Conservation (phyloP, 2,888 invertebrate genomes). For the Andrena praecox region DNA sequence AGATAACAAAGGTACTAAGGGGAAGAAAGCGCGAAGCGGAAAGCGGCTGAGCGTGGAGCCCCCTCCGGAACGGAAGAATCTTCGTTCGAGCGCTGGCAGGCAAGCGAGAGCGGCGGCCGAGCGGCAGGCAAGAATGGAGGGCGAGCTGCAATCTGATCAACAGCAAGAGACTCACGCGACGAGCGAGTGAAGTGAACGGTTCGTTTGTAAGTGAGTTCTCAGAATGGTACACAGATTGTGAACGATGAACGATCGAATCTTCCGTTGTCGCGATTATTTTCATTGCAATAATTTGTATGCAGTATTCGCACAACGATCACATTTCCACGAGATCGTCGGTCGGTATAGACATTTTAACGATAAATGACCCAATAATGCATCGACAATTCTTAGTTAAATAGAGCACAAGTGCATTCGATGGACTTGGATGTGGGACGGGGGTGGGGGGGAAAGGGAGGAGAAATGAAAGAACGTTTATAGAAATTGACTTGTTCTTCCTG, state of each 20-base stretch:
- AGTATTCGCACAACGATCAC: constrained; percentile 64
- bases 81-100: constrained; percentile 91
- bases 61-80: constrained; percentile 87
- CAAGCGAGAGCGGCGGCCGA: constrained; percentile 87
- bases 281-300: constrained; percentile 54
- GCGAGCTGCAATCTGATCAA: constrained; percentile 87
- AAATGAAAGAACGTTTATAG: constrained; percentile 47
- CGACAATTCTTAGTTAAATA: constrained; percentile 46
- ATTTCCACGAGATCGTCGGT: constrained; percentile 50
- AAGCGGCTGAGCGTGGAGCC: constrained; percentile 86
- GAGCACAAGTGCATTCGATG: constrained; percentile 64
- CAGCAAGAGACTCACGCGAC: constrained; percentile 81
- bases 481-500: constrained; percentile 56
- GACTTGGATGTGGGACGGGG: constrained; percentile 32
- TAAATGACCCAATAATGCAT: constrained; percentile 36
- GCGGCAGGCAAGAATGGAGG: constrained; percentile 82
- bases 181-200: constrained; percentile 73
- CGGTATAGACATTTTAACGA: constrained; percentile 40
- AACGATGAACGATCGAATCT: constrained; percentile 40
- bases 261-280: constrained; percentile 60
- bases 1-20: constrained; percentile 78
- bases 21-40: constrained; percentile 83
- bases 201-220: constrained; percentile 31
- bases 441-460: not conserved
- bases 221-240: constrained; percentile 36